These are phyloP conservation scores for Melanotaenia duboulayi DNA, from an alignment of 2,113 vertebrate genomes.

Conservation along the genomic window DNA sequence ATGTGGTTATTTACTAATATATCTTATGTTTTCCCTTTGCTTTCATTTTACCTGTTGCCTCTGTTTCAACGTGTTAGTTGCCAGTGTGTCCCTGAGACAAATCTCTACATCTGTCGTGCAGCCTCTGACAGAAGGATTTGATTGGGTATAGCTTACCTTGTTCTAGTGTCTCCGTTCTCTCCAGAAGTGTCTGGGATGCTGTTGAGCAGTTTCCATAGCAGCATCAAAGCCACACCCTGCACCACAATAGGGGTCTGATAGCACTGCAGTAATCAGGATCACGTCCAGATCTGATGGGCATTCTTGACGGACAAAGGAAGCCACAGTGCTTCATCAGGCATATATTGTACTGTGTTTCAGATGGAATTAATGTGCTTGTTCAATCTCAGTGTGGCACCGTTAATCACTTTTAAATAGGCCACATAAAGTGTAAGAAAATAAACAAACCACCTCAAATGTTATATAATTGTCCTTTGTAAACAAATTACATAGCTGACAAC, in stretches of 20 bases:
- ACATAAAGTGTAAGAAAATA: conserved; percentile 11
- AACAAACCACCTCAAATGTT: conserved; percentile 12
- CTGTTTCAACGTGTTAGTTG: conserved; percentile 27
- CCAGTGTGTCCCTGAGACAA: conserved; percentile 41
- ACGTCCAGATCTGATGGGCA: conserved; percentile 48
- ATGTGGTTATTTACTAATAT: neutral
- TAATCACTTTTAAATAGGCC: conserved; percentile 2
- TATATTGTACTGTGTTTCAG: neutral
- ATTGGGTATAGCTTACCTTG: conserved; percentile 42
- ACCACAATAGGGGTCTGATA: conserved; percentile 47
- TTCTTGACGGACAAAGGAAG: conserved; percentile 29
- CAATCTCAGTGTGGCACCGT: conserved; percentile 2
- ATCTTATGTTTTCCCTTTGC: neutral
- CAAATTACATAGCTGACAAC: neutral
- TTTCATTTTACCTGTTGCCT: neutral
- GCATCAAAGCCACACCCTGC: conserved; percentile 51
- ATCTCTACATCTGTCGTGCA: conserved; percentile 19
- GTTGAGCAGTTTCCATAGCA: conserved; percentile 76
- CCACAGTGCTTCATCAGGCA: neutral
- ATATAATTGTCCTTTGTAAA: neutral
- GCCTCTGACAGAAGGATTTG: conserved; percentile 44
- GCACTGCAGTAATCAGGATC: conserved; percentile 56
- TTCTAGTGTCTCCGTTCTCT: conserved; percentile 48
- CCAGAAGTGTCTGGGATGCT: conserved; percentile 60
- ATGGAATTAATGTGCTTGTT: neutral